Conservation (phyloP, 2,797 vertebrate species). For the Champsocephalus gunnari region DNA sequence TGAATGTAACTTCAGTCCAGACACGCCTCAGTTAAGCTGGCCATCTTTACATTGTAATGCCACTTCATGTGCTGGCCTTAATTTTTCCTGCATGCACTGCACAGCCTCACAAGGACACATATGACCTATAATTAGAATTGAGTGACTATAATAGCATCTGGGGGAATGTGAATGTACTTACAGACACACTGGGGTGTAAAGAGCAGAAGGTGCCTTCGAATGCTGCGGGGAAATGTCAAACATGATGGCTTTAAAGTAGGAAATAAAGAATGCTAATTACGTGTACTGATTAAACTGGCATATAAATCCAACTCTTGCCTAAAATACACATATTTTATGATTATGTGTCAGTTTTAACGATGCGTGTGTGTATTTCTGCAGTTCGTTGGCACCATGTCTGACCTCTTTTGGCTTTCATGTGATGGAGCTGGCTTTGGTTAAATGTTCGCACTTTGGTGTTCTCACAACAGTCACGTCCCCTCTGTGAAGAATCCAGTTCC, state of each 20-base stretch:
- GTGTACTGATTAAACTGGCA: not conserved
- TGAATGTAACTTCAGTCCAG: conserved; percentile 45
- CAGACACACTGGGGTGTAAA: not conserved
- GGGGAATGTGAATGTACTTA: conserved; percentile 28
- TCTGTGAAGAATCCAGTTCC: conserved; percentile 19
- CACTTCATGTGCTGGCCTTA: conserved; percentile 48
- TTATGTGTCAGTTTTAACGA: conserved; percentile 10
- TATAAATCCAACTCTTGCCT: not conserved
- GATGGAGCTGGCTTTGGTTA: conserved; percentile 23
- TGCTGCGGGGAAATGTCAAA: conserved; percentile 13
- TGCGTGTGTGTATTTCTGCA: conserved; percentile 8
- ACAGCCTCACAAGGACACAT: conserved; percentile 19
- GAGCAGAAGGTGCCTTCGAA: not conserved
- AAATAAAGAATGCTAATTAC: not conserved
- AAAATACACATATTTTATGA: not conserved
- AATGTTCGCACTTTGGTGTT: conserved; percentile 20
- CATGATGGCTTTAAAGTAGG: not conserved
- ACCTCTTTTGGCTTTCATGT: conserved; percentile 35
- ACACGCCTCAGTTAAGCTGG: conserved; percentile 63
- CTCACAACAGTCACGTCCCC: not conserved
- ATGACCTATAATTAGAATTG: conserved; percentile 61
- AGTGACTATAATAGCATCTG: conserved; percentile 40
- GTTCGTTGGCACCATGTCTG: conserved; percentile 25
- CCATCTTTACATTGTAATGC: conserved; percentile 69
- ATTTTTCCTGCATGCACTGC: conserved; percentile 37